Conservation (phyloP, 2,113 vertebrate genomes). For the Nibea albiflora region DNA sequence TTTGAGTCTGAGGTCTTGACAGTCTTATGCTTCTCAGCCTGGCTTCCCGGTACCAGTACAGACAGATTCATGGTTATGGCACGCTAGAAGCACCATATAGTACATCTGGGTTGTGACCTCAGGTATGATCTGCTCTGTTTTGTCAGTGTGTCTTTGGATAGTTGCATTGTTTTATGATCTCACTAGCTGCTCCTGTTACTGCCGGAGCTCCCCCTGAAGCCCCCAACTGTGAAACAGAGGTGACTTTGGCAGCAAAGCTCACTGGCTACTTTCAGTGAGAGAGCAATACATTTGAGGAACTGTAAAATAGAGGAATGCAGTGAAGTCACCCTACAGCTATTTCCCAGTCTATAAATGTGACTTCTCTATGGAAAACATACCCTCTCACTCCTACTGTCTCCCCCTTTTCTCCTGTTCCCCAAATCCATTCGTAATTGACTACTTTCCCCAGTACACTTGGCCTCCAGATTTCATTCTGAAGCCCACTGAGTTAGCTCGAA, state of each 20-base stretch:
- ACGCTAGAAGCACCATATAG: conserved; percentile 11
- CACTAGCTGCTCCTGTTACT: conserved; percentile 53
- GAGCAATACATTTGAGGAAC: conserved; percentile 68
- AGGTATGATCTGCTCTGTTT: conserved; percentile 22
- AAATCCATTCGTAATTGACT: conserved; percentile 67
- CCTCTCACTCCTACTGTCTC: conserved; percentile 39
- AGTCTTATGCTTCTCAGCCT: conserved; percentile 15
- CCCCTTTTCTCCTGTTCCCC: conserved; percentile 24
- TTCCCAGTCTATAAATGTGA: conserved; percentile 83
- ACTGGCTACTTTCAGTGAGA: conserved; percentile 60
- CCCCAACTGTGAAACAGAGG: conserved; percentile 44
- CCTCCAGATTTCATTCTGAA: conserved; percentile 48
- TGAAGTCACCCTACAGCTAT: conserved; percentile 81
- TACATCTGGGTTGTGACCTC: conserved; percentile 31
- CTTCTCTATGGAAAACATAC: conserved; percentile 77
- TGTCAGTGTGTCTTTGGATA: conserved; percentile 38
- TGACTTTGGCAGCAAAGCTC: conserved; percentile 56
- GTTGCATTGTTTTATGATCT: conserved; percentile 56
- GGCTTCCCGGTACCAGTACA: conserved; percentile 8
- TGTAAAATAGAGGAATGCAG: conserved; percentile 75
- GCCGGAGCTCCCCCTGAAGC: conserved; percentile 20
- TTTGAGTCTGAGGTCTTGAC: conserved; percentile 50
- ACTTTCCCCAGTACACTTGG: conserved; percentile 49
- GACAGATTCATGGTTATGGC: conserved; percentile 49
- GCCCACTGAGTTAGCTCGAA: conserved; percentile 41